Conservation (phyloP, 2,888 invertebrate species). For the Scaptomyza flava region DNA sequence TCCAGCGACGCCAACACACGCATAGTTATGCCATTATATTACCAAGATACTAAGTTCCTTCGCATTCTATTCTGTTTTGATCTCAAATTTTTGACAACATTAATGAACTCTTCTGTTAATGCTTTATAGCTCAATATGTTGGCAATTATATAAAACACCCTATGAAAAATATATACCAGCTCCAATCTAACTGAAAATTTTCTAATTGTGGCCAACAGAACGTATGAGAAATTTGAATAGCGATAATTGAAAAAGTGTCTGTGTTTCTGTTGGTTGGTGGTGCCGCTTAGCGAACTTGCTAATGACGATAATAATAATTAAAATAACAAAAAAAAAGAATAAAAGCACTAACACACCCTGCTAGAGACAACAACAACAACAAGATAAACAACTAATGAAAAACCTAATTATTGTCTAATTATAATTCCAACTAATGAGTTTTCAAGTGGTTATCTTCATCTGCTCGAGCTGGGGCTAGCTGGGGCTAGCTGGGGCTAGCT, state of each 20-base stretch:
- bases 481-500: neutral
- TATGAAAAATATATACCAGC: neutral
- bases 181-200: neutral
- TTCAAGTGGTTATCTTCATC: constrained; percentile 73
- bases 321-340: constrained; percentile 30
- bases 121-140: neutral
- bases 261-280: neutral
- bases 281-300: constrained; percentile 15
- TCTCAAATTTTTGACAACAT: neutral
- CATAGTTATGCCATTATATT: constrained; percentile 13
- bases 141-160: neutral
- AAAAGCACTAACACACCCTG: constrained; percentile 7
- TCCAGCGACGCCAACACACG: constrained; percentile 16
- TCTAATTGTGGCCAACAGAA: constrained; percentile 6
- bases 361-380: constrained; percentile 3
- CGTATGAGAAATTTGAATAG: constrained; percentile 45
- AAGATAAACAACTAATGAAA: constrained; percentile 43
- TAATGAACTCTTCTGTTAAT: neutral
- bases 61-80: neutral
- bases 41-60: neutral
- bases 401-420: constrained; percentile 74
- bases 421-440: constrained; percentile 75
- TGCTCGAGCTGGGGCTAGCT: constrained; percentile 6
- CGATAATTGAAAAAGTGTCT: constrained; percentile 32
- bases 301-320: constrained; percentile 27